Evolutionary conservation across 2,797 vertebrate genomes (phyloP).

Genomic region (Parotocinclus haroldoi): DNA sequence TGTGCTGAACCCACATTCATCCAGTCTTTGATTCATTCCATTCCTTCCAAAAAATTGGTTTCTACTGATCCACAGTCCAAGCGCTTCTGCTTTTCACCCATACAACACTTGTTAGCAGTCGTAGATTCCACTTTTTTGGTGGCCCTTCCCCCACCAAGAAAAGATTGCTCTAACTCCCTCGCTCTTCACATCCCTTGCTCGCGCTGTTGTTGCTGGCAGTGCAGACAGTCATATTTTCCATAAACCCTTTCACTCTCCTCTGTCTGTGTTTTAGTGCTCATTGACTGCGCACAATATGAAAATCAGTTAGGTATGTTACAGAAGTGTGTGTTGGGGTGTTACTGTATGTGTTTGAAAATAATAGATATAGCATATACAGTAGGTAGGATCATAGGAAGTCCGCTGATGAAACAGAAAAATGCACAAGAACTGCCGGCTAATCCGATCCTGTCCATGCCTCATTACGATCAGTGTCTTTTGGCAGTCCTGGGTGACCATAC

Average conservation of each 20-base stretch:
- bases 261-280: conserved; percentile 33
- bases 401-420: no score
- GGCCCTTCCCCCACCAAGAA: conserved; percentile 35
- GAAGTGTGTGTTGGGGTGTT: background rate
- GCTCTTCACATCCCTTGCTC: conserved; percentile 22
- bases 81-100: no score
- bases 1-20: no score
- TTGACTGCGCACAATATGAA: conserved; percentile 14
- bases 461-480: no score
- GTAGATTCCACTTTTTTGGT: conserved; percentile 13
- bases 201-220: conserved; percentile 44
- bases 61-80: no score
- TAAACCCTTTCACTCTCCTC: conserved; percentile 40
- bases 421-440: no score
- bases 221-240: conserved; percentile 55
- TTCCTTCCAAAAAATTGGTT: no score
- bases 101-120: no score
- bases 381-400: background rate
- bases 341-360: background rate
- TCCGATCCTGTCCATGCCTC: no score
- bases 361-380: background rate
- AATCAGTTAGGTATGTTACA: background rate
- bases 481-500: no score
- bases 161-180: conserved; percentile 7
- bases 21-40: no score